Percentiles rank a stretch among this genome's conserved stretches.
These are phyloP conservation scores for Neosilurus hyrtlii DNA, from an alignment of 2,797 vertebrate species.

Conservation along the genomic window DNA sequence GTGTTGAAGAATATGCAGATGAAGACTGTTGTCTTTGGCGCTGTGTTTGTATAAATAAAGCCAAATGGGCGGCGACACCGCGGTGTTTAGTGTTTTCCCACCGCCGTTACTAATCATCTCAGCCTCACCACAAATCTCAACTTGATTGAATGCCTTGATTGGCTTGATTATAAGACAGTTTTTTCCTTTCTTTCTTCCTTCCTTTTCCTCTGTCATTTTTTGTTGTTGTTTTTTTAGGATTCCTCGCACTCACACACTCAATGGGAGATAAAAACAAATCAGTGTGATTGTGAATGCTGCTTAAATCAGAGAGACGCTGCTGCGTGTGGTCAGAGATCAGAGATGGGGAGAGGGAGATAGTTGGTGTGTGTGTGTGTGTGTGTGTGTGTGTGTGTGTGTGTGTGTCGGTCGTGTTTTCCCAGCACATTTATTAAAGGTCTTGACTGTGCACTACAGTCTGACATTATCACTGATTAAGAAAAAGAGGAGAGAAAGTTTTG, in stretches of 20 bases:
- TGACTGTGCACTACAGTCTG: slow-evolving; percentile 67
- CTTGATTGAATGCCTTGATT: slow-evolving; percentile 83
- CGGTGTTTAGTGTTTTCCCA: slow-evolving; percentile 55
- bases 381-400: neutral
- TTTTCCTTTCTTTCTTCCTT: slow-evolving; percentile 46
- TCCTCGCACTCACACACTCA: slow-evolving; percentile 30
- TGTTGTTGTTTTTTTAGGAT: slow-evolving; percentile 16
- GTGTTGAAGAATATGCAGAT: too few species aligned
- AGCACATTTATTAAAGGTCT: slow-evolving; percentile 74
- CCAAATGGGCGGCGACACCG: neutral
- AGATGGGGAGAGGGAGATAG: neutral
- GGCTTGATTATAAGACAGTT: slow-evolving; percentile 77
- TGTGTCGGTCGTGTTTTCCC: neutral
- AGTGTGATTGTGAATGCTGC: slow-evolving; percentile 76
- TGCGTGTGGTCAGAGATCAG: neutral
- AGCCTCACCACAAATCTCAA: slow-evolving; percentile 71
- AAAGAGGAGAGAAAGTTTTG: slow-evolving; percentile 62
- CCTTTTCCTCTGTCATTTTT: neutral
- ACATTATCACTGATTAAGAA: slow-evolving; percentile 58
- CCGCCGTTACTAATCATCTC: slow-evolving; percentile 66
- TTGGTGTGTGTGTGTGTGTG: slow-evolving; percentile 9
- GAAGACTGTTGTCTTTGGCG: slow-evolving; percentile 3
- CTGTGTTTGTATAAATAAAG: slow-evolving; percentile 39
- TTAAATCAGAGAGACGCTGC: slow-evolving; percentile 37
- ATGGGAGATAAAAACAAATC: slow-evolving; percentile 75